A percentile compares a stretch with the other conserved stretches of the same genome.
Evolutionary conservation across 2,888 invertebrate genomes (phyloP).

Genomic region (Bimastos eiseni): DNA sequence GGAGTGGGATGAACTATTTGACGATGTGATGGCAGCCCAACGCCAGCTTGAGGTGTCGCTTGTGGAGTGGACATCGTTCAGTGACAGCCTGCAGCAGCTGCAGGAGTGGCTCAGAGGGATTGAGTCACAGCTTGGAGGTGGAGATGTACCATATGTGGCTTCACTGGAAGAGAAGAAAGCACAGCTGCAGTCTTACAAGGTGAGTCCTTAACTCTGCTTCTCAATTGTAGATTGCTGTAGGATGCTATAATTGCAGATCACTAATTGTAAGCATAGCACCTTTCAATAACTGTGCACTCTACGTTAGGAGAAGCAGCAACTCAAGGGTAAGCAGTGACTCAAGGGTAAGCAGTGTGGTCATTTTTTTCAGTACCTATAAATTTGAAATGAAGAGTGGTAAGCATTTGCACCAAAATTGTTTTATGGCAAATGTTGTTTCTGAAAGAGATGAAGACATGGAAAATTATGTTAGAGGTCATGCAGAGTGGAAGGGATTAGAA

Average conservation of each 20-base stretch:
- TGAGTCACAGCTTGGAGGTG: constrained; percentile 73
- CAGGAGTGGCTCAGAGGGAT: constrained; percentile 78
- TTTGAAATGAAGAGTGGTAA: not conserved
- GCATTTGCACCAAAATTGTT: not conserved
- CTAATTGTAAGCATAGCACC: no score
- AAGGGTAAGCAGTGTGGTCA: not conserved
- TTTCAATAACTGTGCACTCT: not conserved
- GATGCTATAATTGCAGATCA: not conserved
- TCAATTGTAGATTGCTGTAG: no score
- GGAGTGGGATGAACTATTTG: constrained; percentile 84
- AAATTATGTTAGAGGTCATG: not conserved
- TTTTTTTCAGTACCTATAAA: no score
- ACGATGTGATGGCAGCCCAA: constrained; percentile 80
- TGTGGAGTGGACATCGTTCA: constrained; percentile 89
- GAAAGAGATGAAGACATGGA: not conserved
- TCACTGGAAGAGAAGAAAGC: constrained; percentile 89
- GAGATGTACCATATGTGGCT: constrained; percentile 79
- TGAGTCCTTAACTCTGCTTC: constrained; percentile 16
- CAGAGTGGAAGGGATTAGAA: not conserved
- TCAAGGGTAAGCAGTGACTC: not conserved
- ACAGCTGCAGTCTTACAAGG: constrained; percentile 64
- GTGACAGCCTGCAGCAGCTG: constrained; percentile 80
- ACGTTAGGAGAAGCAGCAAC: not conserved
- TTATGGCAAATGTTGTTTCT: not conserved
- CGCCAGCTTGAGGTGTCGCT: constrained; percentile 78